Percentiles rank a stretch among this genome's conserved stretches.
phyloP scores from a whole-genome alignment of 1,140 invertebrate genomes.

The Micrasema minimum region DNA sequence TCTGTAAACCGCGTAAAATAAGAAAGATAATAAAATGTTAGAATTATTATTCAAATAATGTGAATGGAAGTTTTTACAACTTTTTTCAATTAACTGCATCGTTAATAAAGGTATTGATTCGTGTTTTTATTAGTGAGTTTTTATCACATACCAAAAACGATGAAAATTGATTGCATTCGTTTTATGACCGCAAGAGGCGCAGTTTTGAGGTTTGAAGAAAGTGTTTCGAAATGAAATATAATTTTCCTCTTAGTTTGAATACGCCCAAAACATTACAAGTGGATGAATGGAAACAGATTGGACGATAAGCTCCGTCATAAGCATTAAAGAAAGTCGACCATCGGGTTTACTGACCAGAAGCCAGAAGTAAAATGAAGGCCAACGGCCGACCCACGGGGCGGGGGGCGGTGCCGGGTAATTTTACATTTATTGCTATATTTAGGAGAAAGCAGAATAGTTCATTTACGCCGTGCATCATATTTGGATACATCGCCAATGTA shows the following conservation, averaged over 20 bases:
- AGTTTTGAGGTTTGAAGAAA: conserved; percentile 35
- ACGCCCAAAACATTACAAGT: conserved; percentile 12
- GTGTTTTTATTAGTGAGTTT: no score
- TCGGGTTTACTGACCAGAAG: conserved; percentile 49
- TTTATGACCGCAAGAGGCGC: neutral
- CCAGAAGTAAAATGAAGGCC: conserved; percentile 50
- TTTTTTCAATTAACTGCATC: no score
- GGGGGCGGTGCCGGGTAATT: conserved; percentile 12
- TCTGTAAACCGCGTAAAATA: no score
- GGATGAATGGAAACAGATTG: conserved; percentile 19
- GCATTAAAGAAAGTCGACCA: conserved; percentile 49
- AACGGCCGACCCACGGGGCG: conserved; percentile 31
- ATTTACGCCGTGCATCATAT: neutral
- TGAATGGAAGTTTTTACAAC: no score
- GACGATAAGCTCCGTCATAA: conserved; percentile 22
- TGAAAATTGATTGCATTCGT: no score
- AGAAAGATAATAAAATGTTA: no score
- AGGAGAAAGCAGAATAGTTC: conserved; percentile 25
- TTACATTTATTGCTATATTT: conserved; percentile 37
- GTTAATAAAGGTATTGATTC: no score
- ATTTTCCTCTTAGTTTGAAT: conserved; percentile 23
- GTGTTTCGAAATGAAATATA: conserved; percentile 24
- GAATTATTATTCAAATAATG: no score
- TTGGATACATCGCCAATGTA: neutral
- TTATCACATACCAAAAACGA: no score